Evolutionary conservation across 2,888 invertebrate genomes (phyloP).

Genomic region (Chrysolina americana): DNA sequence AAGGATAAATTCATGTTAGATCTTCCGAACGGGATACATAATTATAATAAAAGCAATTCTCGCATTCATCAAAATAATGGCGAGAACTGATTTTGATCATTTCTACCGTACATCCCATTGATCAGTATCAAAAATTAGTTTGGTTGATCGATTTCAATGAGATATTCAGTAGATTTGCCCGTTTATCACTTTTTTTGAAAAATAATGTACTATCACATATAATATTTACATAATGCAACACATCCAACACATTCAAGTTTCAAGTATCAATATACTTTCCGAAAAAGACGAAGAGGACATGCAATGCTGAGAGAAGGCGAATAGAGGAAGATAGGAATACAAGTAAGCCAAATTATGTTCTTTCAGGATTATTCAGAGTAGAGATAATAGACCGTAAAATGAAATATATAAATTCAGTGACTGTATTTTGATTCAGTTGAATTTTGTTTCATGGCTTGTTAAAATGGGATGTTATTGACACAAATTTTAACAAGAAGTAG

Average conservation of each 20-base stretch:
- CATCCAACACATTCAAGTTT: constrained; percentile 45
- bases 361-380: constrained; percentile 12
- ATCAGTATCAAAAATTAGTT: neutral
- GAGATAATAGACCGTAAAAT: neutral
- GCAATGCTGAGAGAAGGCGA: constrained; percentile 39
- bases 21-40: neutral
- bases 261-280: constrained; percentile 29
- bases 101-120: constrained; percentile 14
- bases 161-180: neutral
- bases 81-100: constrained; percentile 12
- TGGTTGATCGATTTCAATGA: neutral
- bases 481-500: too few species aligned
- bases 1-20: neutral
- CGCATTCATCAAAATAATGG: neutral
- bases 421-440: too few species aligned
- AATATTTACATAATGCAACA: constrained; percentile 44
- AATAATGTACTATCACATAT: constrained; percentile 7
- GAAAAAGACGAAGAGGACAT: constrained; percentile 35
- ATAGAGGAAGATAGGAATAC: constrained; percentile 11
- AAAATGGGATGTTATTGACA: too few species aligned
- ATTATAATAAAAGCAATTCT: constrained; percentile 10
- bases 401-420: neutral
- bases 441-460: too few species aligned
- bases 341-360: constrained; percentile 4
- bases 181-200: neutral